These are phyloP conservation scores for Sepiola atlantica DNA, from an alignment of 2,888 invertebrate species.

Conservation along the genomic window DNA sequence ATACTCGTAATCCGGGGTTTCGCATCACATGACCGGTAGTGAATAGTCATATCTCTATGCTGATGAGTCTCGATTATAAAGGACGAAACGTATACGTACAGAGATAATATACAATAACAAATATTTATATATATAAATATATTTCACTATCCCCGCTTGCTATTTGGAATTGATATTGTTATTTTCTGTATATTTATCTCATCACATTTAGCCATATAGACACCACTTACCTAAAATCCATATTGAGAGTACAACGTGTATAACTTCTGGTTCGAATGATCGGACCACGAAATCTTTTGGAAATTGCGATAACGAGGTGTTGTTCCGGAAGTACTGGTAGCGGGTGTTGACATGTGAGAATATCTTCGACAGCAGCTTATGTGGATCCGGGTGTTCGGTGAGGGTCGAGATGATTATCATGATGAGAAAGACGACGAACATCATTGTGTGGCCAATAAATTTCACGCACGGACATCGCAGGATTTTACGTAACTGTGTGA, in stretches of 20 bases:
- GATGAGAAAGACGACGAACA: constrained; percentile 66
- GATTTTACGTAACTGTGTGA: constrained; percentile 67
- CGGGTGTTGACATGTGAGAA: constrained; percentile 48
- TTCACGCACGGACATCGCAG: constrained; percentile 69
- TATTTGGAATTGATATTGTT: too few relatives aligned
- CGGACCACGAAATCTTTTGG: constrained; percentile 59
- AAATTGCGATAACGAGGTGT: constrained; percentile 45
- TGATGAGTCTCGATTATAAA: too few relatives aligned
- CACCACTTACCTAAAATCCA: constrained; percentile 61
- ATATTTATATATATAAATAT: too few relatives aligned
- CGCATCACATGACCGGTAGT: too few relatives aligned
- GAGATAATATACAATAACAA: too few relatives aligned
- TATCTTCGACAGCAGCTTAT: constrained; percentile 49
- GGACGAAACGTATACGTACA: too few relatives aligned
- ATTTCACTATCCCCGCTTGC: too few relatives aligned
- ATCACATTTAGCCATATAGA: neutral
- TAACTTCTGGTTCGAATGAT: constrained; percentile 58
- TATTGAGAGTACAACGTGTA: constrained; percentile 59
- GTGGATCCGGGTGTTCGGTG: constrained; percentile 55
- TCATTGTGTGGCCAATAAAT: constrained; percentile 70
- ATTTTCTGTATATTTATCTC: too few relatives aligned
- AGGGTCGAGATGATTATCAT: constrained; percentile 65
- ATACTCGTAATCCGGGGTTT: too few relatives aligned
- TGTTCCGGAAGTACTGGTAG: constrained; percentile 51
- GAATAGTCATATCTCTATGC: too few relatives aligned